A percentile compares a stretch with the other conserved stretches of the same genome.
Evolutionary conservation across 1,140 invertebrate species (phyloP).

Genomic region (Sitophilus oryzae): DNA sequence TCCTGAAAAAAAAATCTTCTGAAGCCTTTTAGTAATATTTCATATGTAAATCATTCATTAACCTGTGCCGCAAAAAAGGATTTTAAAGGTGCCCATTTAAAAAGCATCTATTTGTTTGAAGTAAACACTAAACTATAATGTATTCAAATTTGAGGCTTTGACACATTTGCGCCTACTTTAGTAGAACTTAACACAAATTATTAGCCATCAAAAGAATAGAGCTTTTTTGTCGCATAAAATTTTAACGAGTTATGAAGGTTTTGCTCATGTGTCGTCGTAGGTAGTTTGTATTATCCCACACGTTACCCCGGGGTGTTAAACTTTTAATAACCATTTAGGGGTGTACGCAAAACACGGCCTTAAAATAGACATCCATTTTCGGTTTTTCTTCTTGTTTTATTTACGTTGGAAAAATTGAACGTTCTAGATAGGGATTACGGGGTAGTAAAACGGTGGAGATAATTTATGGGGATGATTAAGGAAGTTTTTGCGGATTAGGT

Average conservation of each 20-base stretch:
- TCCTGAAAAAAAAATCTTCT: constrained; percentile 51
- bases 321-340: background rate
- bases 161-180: too few species aligned
- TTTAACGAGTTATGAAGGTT: background rate
- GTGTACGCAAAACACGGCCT: background rate
- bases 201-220: background rate
- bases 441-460: background rate
- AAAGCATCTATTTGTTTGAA: too few species aligned
- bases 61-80: too few species aligned
- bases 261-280: background rate
- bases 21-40: background rate
- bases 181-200: background rate
- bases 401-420: background rate
- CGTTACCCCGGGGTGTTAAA: background rate
- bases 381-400: background rate
- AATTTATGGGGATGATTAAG: background rate
- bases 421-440: background rate
- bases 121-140: too few species aligned
- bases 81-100: too few species aligned
- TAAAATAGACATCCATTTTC: background rate
- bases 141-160: too few species aligned
- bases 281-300: background rate
- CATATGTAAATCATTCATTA: too few species aligned
- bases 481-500: background rate
- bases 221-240: background rate